Evolutionary conservation across 2,113 vertebrate species (phyloP).

Genomic region (Xyrauchen texanus): DNA sequence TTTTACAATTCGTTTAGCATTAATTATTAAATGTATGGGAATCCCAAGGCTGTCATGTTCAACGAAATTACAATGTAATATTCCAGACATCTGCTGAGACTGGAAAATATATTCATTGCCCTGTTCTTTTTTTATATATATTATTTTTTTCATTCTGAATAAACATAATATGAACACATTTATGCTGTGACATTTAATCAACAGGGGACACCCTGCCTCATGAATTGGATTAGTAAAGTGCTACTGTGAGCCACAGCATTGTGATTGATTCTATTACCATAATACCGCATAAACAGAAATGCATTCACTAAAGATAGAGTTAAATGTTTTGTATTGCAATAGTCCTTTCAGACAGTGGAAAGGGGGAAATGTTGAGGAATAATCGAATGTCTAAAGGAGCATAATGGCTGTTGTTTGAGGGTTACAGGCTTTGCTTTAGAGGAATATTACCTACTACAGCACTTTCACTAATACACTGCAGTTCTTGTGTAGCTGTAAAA

Average conservation of each 20-base stretch:
- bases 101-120: constrained; percentile 33
- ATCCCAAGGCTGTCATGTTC: constrained; percentile 21
- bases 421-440: constrained; percentile 21
- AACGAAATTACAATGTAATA: constrained; percentile 7
- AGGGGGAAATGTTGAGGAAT: constrained; percentile 16
- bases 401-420: constrained; percentile 12
- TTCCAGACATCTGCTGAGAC: constrained; percentile 32
- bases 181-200: constrained; percentile 76
- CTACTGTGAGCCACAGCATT: constrained; percentile 55
- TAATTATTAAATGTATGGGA: background rate
- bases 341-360: constrained; percentile 31
- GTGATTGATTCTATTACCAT: constrained; percentile 52
- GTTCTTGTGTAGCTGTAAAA: background rate
- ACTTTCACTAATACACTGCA: background rate
- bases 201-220: constrained; percentile 60
- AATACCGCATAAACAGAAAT: constrained; percentile 49
- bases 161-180: constrained; percentile 69
- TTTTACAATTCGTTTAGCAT: constrained; percentile 3
- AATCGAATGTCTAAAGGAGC: constrained; percentile 18
- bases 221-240: constrained; percentile 65
- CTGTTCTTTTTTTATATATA: constrained; percentile 46
- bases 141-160: constrained; percentile 59
- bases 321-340: constrained; percentile 47
- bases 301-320: constrained; percentile 48
- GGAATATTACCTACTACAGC: background rate